These are phyloP conservation scores for Linepithema humile DNA, from an alignment of 1,140 invertebrate species.

Conservation along the genomic window DNA sequence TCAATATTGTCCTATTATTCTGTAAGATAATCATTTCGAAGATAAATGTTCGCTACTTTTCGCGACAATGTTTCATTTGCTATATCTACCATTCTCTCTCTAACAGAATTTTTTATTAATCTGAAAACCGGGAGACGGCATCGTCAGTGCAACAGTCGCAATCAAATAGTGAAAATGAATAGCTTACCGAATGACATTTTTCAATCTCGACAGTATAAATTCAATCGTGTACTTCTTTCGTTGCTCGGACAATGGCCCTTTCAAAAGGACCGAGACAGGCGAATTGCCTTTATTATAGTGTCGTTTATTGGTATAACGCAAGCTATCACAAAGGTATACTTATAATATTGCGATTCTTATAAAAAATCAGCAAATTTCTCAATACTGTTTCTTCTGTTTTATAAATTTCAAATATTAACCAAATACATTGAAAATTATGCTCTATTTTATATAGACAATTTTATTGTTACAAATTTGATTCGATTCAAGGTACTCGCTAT, in stretches of 20 bases:
- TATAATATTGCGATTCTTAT: not conserved
- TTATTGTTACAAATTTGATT: no score
- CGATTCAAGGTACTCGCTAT: slow-evolving; percentile 26
- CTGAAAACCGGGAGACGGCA: not conserved
- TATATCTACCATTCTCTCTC: not conserved
- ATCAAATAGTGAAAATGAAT: slow-evolving; percentile 7
- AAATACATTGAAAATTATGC: no score
- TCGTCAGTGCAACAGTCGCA: not conserved
- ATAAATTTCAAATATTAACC: not conserved
- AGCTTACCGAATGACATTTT: slow-evolving; percentile 7
- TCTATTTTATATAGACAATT: no score
- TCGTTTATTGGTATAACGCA: slow-evolving; percentile 8
- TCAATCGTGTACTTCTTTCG: slow-evolving; percentile 3
- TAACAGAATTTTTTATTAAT: slow-evolving; percentile 47
- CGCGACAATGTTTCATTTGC: not conserved
- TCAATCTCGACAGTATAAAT: not conserved
- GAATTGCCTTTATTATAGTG: not conserved
- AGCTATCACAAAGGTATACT: slow-evolving; percentile 7
- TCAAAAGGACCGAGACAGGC: not conserved
- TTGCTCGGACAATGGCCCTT: slow-evolving; percentile 32
- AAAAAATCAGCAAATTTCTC: not conserved
- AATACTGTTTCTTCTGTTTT: no score
- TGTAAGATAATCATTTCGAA: no score
- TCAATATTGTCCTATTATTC: no score
- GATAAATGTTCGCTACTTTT: not conserved